Evolutionary conservation across 2,113 vertebrate genomes (phyloP), one percentile per base, ranked within the genome.

Genomic region (Prietella phreatophila): DNA sequence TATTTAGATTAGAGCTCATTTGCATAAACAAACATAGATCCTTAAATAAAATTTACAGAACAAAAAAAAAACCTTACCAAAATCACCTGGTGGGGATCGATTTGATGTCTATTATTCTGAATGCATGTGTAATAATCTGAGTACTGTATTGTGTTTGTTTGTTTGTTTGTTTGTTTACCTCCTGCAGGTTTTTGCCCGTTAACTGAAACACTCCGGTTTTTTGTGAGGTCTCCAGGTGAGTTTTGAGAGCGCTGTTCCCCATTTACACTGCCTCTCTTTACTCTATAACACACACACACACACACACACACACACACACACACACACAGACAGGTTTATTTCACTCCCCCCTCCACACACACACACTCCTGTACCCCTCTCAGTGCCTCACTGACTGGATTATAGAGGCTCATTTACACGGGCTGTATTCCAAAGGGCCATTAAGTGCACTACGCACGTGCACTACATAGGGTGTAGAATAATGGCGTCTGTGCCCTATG

Each of bases 131-230:
- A 13, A 76, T 11, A 47, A 27, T 76, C 10, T 76, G 22, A 27
- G 42, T 50, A 53, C 65, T 33, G 39, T 42, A 27, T 25, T 76
- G n/a, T n/a, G n/a, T n/a, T n/a, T n/a, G n/a, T n/a, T n/a, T n/a
- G 22, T 47, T 22, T 76, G 39, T 75, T 22, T 76, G 80, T 27
- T 20, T 85, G 78, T 87, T 91, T 93, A 99, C 98, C 97, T 99
- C 98, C 30, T 94, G 94, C 65, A 99, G 95, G 0, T 97, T 96
- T 82, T 98, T 98, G 50, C 95, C 97, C 0, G 96, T 99, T 39
- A 99, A 95, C 95, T 99, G 98, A 92, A 99, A 99, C 88, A 98
- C 98, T 0, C 98, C 98, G 0, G 98, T 99, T 93, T 99, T 99
- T 95, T 99, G 97, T 75, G 98, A 98, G 0, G 97, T 99, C 90